Conservation (phyloP, 2,888 invertebrate species). For the Lasioglossum calceatum region DNA sequence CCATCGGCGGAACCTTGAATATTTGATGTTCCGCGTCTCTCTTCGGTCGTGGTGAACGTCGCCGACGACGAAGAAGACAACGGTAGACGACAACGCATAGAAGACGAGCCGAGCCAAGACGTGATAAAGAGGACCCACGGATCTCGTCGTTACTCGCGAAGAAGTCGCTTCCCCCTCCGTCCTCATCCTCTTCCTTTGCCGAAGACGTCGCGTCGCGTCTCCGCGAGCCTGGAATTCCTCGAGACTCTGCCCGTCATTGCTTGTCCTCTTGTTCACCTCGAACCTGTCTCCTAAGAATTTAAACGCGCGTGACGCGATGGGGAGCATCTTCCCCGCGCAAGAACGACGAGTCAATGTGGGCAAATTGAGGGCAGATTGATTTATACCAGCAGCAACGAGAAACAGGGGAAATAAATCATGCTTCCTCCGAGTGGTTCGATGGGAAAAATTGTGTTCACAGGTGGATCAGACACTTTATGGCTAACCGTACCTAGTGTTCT, state of each 20-base stretch:
- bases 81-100: neutral
- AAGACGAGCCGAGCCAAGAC: conserved; percentile 12
- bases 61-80: conserved; percentile 29
- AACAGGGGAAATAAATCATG: neutral
- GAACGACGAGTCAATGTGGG: neutral
- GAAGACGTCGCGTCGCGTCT: conserved; percentile 52
- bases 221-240: conserved; percentile 35
- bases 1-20: conserved; percentile 75
- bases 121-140: conserved; percentile 51
- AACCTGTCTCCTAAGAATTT: conserved; percentile 55
- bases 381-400: neutral
- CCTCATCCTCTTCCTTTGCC: neutral
- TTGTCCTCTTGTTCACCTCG: conserved; percentile 58
- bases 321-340: neutral
- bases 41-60: conserved; percentile 36
- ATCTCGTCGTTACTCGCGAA: conserved; percentile 40
- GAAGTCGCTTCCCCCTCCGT: neutral
- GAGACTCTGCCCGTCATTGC: conserved; percentile 48
- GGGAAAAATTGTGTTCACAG: neutral
- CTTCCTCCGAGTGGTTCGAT: neutral
- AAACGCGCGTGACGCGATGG: conserved; percentile 32
- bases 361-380: conserved; percentile 4
- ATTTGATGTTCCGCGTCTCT: conserved; percentile 71
- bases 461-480: neutral
- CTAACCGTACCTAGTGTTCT: too few relatives aligned